A percentile compares a stretch with the other conserved stretches of the same genome.
Evolutionary conservation across 2,113 vertebrate genomes (phyloP).

Genomic region (Stictonetta naevosa): DNA sequence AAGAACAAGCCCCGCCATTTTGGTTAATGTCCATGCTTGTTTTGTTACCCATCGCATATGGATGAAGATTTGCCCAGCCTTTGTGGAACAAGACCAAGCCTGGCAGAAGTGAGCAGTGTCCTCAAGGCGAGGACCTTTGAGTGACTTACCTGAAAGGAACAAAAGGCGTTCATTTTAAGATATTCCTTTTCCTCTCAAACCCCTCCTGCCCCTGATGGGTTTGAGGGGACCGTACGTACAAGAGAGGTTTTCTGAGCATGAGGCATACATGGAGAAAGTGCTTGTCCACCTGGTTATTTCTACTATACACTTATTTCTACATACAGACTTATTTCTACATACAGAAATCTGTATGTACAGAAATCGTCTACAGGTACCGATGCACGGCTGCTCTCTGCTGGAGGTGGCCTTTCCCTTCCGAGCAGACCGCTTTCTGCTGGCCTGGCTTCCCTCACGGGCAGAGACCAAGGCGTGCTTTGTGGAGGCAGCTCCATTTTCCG

Average conservation of each 20-base stretch:
- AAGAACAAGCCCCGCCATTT: not conserved
- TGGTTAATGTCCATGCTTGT: too few relatives aligned
- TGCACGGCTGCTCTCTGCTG: not conserved
- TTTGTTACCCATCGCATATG: fast-evolving
- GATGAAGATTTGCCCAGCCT: not conserved
- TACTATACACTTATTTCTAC: not conserved
- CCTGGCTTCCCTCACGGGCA: not conserved
- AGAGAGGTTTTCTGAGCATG: not conserved
- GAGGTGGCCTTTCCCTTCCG: not conserved
- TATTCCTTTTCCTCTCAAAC: too few relatives aligned
- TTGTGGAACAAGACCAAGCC: not conserved
- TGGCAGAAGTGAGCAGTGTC: not conserved
- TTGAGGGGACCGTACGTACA: fast-evolving
- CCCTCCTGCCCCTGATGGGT: not conserved
- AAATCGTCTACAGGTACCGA: not conserved
- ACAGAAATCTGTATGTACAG: not conserved
- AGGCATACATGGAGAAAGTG: not conserved
- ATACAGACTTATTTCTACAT: not conserved
- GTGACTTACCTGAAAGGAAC: not conserved
- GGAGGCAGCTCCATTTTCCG: not conserved
- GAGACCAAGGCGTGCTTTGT: not conserved
- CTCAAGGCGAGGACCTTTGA: fast-evolving
- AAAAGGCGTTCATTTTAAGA: not conserved
- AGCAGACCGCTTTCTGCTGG: not conserved
- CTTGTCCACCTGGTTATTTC: not conserved